Percentiles rank a stretch among this genome's conserved stretches.
phyloP scores from a whole-genome alignment of 2,113 vertebrate species.

The Hypanus sabinus region DNA sequence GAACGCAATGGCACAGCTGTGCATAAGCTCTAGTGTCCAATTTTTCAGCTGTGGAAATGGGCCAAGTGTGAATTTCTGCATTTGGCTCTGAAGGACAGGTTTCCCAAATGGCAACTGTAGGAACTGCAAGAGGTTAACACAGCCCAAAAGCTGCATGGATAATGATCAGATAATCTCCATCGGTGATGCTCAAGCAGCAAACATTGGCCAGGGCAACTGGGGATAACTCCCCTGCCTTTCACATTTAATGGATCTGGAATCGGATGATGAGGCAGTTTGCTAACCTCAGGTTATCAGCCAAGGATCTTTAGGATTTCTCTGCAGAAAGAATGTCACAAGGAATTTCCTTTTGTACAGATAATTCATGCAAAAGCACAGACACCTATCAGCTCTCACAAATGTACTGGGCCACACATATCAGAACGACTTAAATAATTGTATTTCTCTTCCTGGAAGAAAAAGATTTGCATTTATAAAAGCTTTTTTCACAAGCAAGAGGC shows the following conservation, averaged over 20 bases:
- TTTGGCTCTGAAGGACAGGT: neutral
- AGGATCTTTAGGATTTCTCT: neutral
- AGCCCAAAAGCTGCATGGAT: neutral
- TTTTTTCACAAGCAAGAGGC: too few relatives aligned
- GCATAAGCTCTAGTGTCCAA: neutral
- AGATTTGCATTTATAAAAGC: too few relatives aligned
- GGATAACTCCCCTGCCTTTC: neutral
- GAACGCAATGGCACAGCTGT: neutral
- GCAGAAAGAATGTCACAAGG: neutral
- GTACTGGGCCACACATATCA: too few relatives aligned
- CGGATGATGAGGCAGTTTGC: neutral
- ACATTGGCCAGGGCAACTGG: too few relatives aligned
- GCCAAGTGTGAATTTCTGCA: neutral
- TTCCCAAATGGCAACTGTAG: neutral
- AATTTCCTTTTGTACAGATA: neutral
- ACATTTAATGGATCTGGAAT: neutral
- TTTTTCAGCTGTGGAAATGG: neutral
- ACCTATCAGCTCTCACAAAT: too few relatives aligned
- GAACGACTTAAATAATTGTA: too few relatives aligned
- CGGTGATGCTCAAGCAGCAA: too few relatives aligned
- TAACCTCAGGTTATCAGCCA: neutral
- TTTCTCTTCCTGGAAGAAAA: too few relatives aligned
- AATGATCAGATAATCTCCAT: too few relatives aligned
- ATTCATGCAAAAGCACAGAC: too few relatives aligned
- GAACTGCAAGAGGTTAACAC: neutral